phyloP scores from a whole-genome alignment of 2,113 vertebrate genomes.

The Clarias macrocephalus region DNA sequence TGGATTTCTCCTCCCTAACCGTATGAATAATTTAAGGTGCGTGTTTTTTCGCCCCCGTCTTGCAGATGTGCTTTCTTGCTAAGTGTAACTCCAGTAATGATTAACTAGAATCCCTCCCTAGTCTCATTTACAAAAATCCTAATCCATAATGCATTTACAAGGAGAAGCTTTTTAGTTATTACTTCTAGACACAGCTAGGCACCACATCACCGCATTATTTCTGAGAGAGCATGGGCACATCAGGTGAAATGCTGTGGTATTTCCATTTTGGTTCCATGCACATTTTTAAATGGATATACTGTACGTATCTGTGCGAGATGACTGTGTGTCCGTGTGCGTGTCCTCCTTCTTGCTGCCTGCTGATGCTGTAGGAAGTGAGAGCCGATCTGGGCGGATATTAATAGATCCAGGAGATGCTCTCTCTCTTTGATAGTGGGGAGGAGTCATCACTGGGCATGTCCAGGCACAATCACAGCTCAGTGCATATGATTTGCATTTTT shows the following conservation, averaged over 20 bases:
- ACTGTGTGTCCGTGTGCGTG: slow-evolving; percentile 42
- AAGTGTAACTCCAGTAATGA: neutral
- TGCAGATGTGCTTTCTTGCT: slow-evolving; percentile 23
- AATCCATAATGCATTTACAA: neutral
- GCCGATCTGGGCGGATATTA: slow-evolving; percentile 62
- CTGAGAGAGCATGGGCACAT: neutral
- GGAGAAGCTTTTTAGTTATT: neutral
- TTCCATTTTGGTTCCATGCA: neutral
- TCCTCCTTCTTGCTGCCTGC: slow-evolving; percentile 54
- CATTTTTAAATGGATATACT: neutral
- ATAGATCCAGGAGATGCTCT: slow-evolving; percentile 56
- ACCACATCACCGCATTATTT: neutral
- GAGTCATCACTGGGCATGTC: slow-evolving; percentile 40
- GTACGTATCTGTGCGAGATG: neutral
- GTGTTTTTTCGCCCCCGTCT: neutral
- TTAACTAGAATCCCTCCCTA: neutral
- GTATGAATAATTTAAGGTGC: slow-evolving; percentile 35
- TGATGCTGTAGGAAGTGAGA: slow-evolving; percentile 62
- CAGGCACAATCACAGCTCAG: slow-evolving; percentile 23
- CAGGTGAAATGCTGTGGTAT: neutral
- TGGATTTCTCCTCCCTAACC: neutral
- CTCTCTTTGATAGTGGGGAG: slow-evolving; percentile 27
- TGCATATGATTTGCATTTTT: neutral
- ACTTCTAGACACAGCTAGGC: neutral
- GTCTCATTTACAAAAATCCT: no score